These are phyloP conservation scores for Liodrosophila aerea DNA, from an alignment of 2,888 invertebrate genomes.

Conservation along the genomic window DNA sequence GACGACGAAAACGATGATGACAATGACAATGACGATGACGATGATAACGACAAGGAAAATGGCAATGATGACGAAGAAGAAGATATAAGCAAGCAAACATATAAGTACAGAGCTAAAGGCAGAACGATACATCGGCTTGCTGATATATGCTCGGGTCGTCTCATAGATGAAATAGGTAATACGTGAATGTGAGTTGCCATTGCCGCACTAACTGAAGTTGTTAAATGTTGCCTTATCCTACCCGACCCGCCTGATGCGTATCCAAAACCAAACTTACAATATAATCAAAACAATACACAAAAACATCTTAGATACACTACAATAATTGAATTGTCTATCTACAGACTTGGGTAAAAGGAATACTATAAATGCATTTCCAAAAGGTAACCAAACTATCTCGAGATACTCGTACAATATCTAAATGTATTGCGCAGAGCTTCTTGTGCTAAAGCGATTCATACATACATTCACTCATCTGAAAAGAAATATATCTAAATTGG, in stretches of 20 bases:
- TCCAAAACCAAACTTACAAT: conserved; percentile 14
- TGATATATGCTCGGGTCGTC: conserved; percentile 73
- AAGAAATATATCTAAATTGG: conserved; percentile 22
- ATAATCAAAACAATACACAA: conserved; percentile 11
- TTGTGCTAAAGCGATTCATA: conserved; percentile 61
- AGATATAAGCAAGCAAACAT: conserved; percentile 79
- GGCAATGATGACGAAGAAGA: conserved; percentile 79
- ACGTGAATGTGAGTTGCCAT: conserved; percentile 72
- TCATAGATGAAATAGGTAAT: conserved; percentile 83
- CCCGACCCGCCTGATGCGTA: conserved; percentile 15
- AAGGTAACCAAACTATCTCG: conserved; percentile 61
- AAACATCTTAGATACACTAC: conserved; percentile 28
- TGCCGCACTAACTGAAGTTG: conserved; percentile 64
- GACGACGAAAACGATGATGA: conserved; percentile 74
- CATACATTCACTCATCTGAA: conserved; percentile 19
- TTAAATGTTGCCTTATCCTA: conserved; percentile 47
- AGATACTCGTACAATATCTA: conserved; percentile 10
- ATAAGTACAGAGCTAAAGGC: conserved; percentile 59
- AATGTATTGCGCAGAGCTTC: conserved; percentile 52
- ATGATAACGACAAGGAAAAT: conserved; percentile 81
- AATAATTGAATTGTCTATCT: conserved; percentile 63
- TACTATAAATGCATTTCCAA: conserved; percentile 53
- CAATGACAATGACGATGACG: conserved; percentile 71
- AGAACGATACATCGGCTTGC: conserved; percentile 76
- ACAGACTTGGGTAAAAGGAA: conserved; percentile 67